Percentiles rank a stretch among this genome's conserved stretches.
Evolutionary conservation across 2,113 vertebrate species (phyloP).

Genomic region (Sigmodon hispidus): DNA sequence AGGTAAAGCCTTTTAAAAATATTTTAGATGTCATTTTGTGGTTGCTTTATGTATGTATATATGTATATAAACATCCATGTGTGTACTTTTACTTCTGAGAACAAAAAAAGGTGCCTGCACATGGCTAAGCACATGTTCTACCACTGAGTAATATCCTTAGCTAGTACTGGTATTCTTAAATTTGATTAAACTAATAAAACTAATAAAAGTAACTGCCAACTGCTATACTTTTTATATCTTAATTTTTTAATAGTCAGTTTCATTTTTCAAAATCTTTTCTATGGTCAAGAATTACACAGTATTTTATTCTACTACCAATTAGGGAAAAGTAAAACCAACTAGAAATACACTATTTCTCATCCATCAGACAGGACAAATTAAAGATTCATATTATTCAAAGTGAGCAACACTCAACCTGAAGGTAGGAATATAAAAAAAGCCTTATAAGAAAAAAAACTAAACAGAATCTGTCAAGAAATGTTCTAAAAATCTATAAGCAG

Average conservation of each 20-base stretch:
- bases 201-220: slow-evolving; percentile 41
- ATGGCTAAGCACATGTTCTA: background rate
- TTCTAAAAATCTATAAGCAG: background rate
- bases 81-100: background rate
- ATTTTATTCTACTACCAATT: slow-evolving; percentile 37
- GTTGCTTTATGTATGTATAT: background rate
- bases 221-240: background rate
- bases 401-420: slow-evolving; percentile 9
- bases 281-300: slow-evolving; percentile 3
- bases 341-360: background rate
- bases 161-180: background rate
- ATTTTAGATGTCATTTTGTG: background rate
- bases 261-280: slow-evolving; percentile 38
- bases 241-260: background rate
- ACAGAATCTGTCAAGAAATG: background rate
- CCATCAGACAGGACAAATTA: slow-evolving; percentile 19
- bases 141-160: background rate
- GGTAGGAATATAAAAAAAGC: background rate
- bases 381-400: slow-evolving; percentile 29
- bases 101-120: background rate
- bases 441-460: background rate
- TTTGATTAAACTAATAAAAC: slow-evolving; percentile 53
- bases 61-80: background rate
- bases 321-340: background rate
- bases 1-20: background rate